Evolutionary conservation across 1,140 invertebrate genomes (phyloP).

Genomic region (Cydia pomonella): DNA sequence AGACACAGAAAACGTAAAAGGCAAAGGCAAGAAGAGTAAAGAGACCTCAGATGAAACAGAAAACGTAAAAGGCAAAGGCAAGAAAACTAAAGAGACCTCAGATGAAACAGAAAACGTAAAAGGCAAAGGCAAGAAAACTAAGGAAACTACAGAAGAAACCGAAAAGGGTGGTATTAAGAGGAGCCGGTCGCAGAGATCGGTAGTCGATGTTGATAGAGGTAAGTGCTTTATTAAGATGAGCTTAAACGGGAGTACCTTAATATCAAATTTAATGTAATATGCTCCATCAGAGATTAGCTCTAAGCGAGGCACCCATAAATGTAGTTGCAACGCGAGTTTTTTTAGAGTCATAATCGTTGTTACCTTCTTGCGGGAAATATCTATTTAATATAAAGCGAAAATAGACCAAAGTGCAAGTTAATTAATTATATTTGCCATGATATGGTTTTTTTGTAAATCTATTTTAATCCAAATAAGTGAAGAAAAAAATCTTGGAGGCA

Average conservation of each 20-base stretch:
- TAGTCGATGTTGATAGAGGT: conserved; percentile 68
- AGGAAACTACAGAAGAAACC: conserved; percentile 35
- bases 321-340: too few relatives aligned
- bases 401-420: too few relatives aligned
- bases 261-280: background rate
- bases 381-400: too few relatives aligned
- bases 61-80: conserved; percentile 40
- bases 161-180: conserved; percentile 62
- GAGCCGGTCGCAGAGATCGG: conserved; percentile 61
- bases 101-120: conserved; percentile 52
- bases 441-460: too few relatives aligned
- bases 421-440: too few relatives aligned
- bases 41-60: conserved; percentile 43
- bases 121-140: conserved; percentile 20
- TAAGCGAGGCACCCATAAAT: too few relatives aligned
- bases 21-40: conserved; percentile 23
- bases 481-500: too few relatives aligned
- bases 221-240: background rate
- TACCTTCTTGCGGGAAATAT: too few relatives aligned
- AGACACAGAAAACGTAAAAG: conserved; percentile 39
- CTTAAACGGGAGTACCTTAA: background rate
- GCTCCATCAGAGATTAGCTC: too few relatives aligned
- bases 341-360: too few relatives aligned
- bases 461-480: too few relatives aligned
- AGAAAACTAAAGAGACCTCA: conserved; percentile 21